Conservation (phyloP, 2,888 invertebrate species). For the Anodontia alba region DNA sequence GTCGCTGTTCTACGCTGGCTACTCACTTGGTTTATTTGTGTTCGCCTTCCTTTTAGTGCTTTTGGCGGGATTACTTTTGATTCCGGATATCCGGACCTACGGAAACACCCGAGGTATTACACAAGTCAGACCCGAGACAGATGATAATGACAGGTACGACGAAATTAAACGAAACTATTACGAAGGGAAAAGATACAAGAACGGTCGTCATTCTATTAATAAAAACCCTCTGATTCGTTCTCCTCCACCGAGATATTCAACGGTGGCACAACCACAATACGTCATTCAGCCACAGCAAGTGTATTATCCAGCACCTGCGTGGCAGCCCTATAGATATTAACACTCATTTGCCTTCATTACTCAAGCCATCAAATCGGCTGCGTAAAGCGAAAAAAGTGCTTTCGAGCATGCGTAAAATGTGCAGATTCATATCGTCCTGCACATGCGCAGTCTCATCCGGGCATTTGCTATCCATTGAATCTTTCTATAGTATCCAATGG, state of each 20-base stretch:
- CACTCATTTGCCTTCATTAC: too few species aligned
- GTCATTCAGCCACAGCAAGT: background rate
- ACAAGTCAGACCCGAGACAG: background rate
- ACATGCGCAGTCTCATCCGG: too few species aligned
- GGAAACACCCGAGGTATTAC: constrained; percentile 9
- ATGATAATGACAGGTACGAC: background rate
- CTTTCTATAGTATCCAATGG: too few species aligned
- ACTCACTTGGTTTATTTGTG: constrained; percentile 46
- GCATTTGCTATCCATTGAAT: too few species aligned
- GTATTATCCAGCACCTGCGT: too few species aligned
- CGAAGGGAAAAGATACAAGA: background rate
- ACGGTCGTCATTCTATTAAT: constrained; percentile 44
- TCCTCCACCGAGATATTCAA: constrained; percentile 40
- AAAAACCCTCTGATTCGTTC: constrained; percentile 43
- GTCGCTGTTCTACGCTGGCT: constrained; percentile 40
- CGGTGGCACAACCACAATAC: too few species aligned
- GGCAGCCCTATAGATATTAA: too few species aligned
- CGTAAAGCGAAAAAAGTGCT: too few species aligned
- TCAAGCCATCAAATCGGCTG: too few species aligned
- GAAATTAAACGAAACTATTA: background rate
- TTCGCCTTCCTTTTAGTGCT: constrained; percentile 39
- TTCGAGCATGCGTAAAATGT: too few species aligned
- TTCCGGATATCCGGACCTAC: constrained; percentile 51
- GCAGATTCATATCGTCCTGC: too few species aligned
- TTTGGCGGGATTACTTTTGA: constrained; percentile 52